Evolutionary conservation across 2,797 vertebrate genomes (phyloP).

Genomic region (Holocentrus rufus): DNA sequence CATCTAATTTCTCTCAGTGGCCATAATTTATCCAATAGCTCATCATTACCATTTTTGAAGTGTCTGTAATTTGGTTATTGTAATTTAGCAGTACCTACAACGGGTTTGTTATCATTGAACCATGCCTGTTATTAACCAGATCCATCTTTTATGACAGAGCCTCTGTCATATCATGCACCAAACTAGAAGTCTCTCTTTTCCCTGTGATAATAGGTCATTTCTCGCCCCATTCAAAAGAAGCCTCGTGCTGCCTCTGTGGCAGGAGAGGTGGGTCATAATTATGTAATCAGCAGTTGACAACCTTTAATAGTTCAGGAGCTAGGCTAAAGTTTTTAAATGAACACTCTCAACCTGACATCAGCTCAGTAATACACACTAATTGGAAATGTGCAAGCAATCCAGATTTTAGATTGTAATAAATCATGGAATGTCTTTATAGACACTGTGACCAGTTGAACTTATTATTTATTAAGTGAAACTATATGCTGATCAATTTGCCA

Average conservation of each 20-base stretch:
- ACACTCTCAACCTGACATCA: neutral
- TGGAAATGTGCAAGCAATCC: too few relatives aligned
- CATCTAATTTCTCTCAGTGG: neutral
- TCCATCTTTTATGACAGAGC: neutral
- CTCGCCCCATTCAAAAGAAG: neutral
- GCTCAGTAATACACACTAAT: too few relatives aligned
- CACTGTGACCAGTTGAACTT: too few relatives aligned
- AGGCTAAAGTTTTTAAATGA: neutral
- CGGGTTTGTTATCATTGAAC: too few relatives aligned
- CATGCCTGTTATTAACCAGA: neutral
- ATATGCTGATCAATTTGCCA: neutral
- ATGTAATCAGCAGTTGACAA: neutral
- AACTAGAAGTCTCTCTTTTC: constrained; percentile 10
- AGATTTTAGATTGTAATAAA: too few relatives aligned
- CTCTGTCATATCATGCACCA: neutral
- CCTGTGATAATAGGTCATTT: constrained; percentile 52
- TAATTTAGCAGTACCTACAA: neutral
- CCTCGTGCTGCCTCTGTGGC: neutral
- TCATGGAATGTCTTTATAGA: too few relatives aligned
- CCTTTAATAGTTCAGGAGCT: neutral
- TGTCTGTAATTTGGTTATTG: neutral
- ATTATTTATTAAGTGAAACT: neutral
- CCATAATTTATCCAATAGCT: neutral
- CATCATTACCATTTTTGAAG: neutral
- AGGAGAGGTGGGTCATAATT: constrained; percentile 52